These are phyloP conservation scores for Aegypius monachus DNA, from an alignment of 2,113 vertebrate species.

Conservation along the genomic window DNA sequence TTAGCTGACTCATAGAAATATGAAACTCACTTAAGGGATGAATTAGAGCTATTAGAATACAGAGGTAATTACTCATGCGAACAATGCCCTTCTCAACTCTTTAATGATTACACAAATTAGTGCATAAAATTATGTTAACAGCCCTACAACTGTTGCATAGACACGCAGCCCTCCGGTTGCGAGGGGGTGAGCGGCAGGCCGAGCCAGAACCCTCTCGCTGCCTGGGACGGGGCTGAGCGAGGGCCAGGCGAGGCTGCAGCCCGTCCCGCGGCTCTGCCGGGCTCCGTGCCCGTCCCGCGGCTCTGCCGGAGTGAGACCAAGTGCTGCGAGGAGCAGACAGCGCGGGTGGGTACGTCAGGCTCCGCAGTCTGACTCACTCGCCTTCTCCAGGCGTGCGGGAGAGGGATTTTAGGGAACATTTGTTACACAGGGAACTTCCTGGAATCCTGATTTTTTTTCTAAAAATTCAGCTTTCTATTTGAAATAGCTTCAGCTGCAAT, in stretches of 20 bases:
- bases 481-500: background rate
- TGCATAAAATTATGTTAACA: constrained; percentile 37
- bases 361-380: background rate
- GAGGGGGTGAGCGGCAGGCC: background rate
- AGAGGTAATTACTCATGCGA: constrained; percentile 54
- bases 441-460: background rate
- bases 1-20: background rate
- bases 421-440: background rate
- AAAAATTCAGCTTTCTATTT: background rate
- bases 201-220: background rate
- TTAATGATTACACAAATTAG: constrained; percentile 60
- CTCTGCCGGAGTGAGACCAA: background rate
- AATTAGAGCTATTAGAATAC: constrained; percentile 29
- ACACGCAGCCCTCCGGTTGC: background rate
- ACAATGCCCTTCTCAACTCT: constrained; percentile 38
- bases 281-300: background rate
- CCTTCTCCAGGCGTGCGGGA: fast-evolving
- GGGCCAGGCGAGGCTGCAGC: background rate
- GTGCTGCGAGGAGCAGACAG: fast-evolving
- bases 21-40: background rate
- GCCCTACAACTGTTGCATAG: background rate
- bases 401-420: background rate
- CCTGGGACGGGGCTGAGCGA: fast-evolving
- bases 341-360: fast-evolving
- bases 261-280: background rate